Percentiles rank a stretch among this genome's conserved stretches.
These are phyloP conservation scores for cat (Felis catus) DNA, from an alignment of 2,113 vertebrate genomes.

Conservation along the genomic window F.catus_Fca126_mat1.0 CM031427.1:33081001-33081500, in stretches of 20 bases:
- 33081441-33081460: fast-evolving
- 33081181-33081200: neutral
- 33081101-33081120: neutral
- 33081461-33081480: fast-evolving
- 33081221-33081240: neutral
- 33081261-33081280: neutral
- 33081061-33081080: neutral
- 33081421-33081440: fast-evolving
- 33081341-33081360: neutral
- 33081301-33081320: neutral
- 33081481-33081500: fast-evolving
- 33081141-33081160: neutral
- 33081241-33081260: neutral
- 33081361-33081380: neutral
- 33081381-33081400: neutral
- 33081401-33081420: fast-evolving
- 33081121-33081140: neutral
- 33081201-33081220: fast-evolving
- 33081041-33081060: neutral
- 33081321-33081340: neutral
- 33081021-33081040: too few relatives aligned
- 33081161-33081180: neutral
- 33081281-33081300: neutral
- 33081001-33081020: neutral
- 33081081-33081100: neutral